phyloP scores from a whole-genome alignment of 2,113 vertebrate species.

The Gymnarchus niloticus region DNA sequence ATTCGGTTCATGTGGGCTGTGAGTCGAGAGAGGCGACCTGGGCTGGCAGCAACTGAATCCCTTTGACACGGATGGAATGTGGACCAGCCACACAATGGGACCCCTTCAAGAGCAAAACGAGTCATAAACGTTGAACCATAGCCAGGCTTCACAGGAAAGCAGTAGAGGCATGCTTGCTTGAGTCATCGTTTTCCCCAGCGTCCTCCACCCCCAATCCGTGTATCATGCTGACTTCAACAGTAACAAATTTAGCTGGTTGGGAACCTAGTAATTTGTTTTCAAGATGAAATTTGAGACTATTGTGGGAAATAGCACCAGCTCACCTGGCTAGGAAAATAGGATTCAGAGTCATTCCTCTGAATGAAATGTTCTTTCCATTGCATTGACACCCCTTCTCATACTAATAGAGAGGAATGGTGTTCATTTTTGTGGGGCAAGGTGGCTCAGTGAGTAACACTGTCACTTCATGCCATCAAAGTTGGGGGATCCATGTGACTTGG shows the following conservation, averaged over 20 bases:
- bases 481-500: neutral
- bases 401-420: neutral
- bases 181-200: constrained; percentile 38
- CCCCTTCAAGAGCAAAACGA: constrained; percentile 32
- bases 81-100: constrained; percentile 4
- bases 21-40: neutral
- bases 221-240: neutral
- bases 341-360: neutral
- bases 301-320: neutral
- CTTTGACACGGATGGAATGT: constrained; percentile 6
- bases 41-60: neutral
- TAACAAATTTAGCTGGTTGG: neutral
- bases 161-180: constrained; percentile 37
- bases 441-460: neutral
- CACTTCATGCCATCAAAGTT: neutral
- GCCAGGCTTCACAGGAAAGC: constrained; percentile 36
- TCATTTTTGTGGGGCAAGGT: neutral
- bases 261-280: constrained; percentile 10
- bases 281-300: neutral
- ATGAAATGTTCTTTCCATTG: neutral
- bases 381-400: neutral
- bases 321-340: neutral
- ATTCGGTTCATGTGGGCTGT: neutral
- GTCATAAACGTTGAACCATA: constrained; percentile 46
- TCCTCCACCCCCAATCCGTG: neutral